Base-by-base conservation (phyloP, 2,797 vertebrate genomes). In the Anguilla megastoma region DNA sequence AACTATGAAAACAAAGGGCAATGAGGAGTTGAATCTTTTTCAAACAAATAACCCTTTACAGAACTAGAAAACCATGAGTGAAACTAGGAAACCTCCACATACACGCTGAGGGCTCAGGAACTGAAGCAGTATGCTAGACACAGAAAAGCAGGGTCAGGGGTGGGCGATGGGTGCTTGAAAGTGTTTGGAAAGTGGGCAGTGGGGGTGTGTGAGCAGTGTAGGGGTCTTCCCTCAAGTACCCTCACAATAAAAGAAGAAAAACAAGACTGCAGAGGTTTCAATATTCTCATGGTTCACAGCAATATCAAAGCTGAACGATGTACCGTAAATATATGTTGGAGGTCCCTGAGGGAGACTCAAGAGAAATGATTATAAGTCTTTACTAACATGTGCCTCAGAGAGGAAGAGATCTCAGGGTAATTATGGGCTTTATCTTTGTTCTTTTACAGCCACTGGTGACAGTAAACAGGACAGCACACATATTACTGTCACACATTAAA, bases 131-230 rank as follows among this genome's bases (percentile, higher is more conserved):
- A 74, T 30, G 93, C 92, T 93, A 92, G 52, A 82, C 14, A 82
- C 50, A 87, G 54, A 30, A 84, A n/a, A 69, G 36, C 6, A 33
- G 60, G 8, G 14, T 58, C 56, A 58, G 90, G 85, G 91, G 90
- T 89, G 52, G 33, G 90, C 89, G 92, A 93, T 94, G 93, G 92
- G 91, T 92, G 58, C 21, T 63, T 63, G 88, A 89, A 89, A 88
- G 88, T 91, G 91, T 88, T 91, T 69, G 93, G 90, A 92, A 5
- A 12, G 69, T 3, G 12, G 69, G 30, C 12, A 10, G 69, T 5
- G 60, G 60, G 24, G 60, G 7, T 21, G 6, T 71, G 27, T 71
- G 33, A 14, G 41, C 3, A 41, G 12, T 0, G 18, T 6, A 30
- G 36, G 41, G 33, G 2, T 82, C 16, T 50, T 12, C 74, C 33